Evolutionary conservation across 2,888 invertebrate genomes (phyloP).

Genomic region (Ectemnius cavifrons): DNA sequence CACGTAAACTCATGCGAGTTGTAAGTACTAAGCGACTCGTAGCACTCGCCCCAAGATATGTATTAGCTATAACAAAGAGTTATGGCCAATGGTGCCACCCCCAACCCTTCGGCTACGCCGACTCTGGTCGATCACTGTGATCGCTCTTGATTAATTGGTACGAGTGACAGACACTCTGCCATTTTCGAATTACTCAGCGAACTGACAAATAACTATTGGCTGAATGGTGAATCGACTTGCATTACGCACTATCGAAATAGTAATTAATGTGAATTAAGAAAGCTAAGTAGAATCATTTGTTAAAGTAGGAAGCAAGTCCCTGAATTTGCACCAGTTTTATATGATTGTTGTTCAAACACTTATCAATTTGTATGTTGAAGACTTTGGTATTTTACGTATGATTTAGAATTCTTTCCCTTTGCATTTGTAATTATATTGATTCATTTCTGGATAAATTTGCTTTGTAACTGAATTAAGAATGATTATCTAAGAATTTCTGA

Average conservation of each 20-base stretch:
- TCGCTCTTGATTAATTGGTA: constrained; percentile 64
- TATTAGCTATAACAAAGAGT: constrained; percentile 75
- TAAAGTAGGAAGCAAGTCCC: background rate
- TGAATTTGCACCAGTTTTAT: background rate
- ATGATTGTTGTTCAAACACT: no score
- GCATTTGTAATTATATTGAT: no score
- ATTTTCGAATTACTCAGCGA: constrained; percentile 38
- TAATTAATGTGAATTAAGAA: no score
- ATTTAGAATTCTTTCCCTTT: no score
- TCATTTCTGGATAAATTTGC: no score
- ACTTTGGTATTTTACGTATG: no score
- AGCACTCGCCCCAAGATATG: constrained; percentile 70
- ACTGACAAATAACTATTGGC: background rate
- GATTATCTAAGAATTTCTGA: no score
- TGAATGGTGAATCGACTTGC: no score
- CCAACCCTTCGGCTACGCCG: constrained; percentile 45
- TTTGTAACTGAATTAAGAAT: no score
- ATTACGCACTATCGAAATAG: no score
- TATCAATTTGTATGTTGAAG: no score
- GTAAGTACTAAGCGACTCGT: constrained; percentile 76
- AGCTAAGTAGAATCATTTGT: background rate
- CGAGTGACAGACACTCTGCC: constrained; percentile 46
- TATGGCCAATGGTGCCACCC: constrained; percentile 61
- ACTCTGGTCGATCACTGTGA: constrained; percentile 54
- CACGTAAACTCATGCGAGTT: constrained; percentile 71